Evolutionary conservation across 2,113 vertebrate species (phyloP), one percentile per base, ranked within the genome.

Genomic region (Neolamprologus fasciatus): DNA sequence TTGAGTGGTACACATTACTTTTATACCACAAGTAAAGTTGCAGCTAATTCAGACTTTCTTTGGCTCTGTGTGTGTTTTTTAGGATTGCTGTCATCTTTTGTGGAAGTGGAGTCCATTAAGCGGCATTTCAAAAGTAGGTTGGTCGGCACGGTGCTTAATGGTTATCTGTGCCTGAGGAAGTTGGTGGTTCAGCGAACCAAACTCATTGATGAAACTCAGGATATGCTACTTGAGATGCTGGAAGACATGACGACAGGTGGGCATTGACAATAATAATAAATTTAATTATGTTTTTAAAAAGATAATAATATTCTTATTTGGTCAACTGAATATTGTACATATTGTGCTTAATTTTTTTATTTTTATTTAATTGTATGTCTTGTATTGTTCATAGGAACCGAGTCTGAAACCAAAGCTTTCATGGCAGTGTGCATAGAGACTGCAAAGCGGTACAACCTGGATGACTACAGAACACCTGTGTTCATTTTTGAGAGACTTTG

Each of bases 381-480:
- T 76, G 10, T 87, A 10, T 8, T 87, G 21, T 54, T 89, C 79
- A 54, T 89, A 99, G 99, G 99, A 87, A 99, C 99, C 0, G 99
- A 99, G 87, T 99, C 98, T 0, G 99, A 99, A 96, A 99, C 99
- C 28, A 99, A 99, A 93, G 99, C 98, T 0, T 99, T 99, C 94
- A 99, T 99, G 99, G 99, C 99, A 0, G 99, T 99, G 73, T 99
- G 99, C 95, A 99, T 99, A 2, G 99, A 99, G 94, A 99, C 99
- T 2, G 98, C 99, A 16, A 99, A 99, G 91, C 97, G 98, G 4
- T 99, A 99, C 96, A 98, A 96, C 89, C 97, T 99, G 14, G 98
- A 99, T 8, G 99, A 99, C 95, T 99, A 99, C 94, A 96, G 99
- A 82, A 99, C 99, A 1, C 99, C 99, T 0, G 99, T 99, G n/a